phyloP scores from a whole-genome alignment of 1,140 invertebrate species.

The Goniozus legneri region DNA sequence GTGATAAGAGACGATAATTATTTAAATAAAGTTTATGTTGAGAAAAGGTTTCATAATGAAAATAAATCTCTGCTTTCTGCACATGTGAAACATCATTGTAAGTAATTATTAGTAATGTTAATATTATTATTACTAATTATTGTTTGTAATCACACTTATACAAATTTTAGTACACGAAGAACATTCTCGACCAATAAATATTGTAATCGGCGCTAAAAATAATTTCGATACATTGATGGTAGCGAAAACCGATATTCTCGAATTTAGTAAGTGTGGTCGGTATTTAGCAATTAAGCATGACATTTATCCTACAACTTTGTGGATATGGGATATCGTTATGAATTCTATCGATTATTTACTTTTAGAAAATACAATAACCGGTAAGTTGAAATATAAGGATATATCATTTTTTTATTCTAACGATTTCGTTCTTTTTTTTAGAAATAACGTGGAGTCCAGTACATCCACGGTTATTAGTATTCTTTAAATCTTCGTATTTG shows the following conservation, averaged over 20 bases:
- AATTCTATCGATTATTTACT: conserved; percentile 44
- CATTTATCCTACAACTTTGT: conserved; percentile 45
- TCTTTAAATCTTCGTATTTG: conserved; percentile 35
- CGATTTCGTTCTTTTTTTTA: conserved; percentile 18
- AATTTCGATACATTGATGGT: conserved; percentile 22
- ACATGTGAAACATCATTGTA: conserved; percentile 38
- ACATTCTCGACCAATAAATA: conserved; percentile 39
- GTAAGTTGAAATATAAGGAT: conserved; percentile 19
- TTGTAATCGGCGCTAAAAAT: conserved; percentile 39
- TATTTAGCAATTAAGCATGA: conserved; percentile 45
- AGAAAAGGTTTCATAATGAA: conserved; percentile 32
- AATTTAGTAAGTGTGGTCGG: conserved; percentile 46
- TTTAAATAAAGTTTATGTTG: conserved; percentile 45
- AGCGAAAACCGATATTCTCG: conserved; percentile 39
- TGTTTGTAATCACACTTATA: background rate
- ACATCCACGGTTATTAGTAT: conserved; percentile 29
- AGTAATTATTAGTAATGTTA: conserved; percentile 20
- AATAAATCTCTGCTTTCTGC: too few species aligned
- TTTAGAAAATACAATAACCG: conserved; percentile 40
- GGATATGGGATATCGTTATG: conserved; percentile 45
- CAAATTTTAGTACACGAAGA: conserved; percentile 42
- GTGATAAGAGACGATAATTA: conserved; percentile 40
- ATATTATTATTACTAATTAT: conserved; percentile 5
- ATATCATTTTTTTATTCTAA: background rate
- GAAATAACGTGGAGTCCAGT: conserved; percentile 40